Base-by-base conservation (phyloP, 2,113 vertebrate genomes). In the Xyrauchen texanus region DNA sequence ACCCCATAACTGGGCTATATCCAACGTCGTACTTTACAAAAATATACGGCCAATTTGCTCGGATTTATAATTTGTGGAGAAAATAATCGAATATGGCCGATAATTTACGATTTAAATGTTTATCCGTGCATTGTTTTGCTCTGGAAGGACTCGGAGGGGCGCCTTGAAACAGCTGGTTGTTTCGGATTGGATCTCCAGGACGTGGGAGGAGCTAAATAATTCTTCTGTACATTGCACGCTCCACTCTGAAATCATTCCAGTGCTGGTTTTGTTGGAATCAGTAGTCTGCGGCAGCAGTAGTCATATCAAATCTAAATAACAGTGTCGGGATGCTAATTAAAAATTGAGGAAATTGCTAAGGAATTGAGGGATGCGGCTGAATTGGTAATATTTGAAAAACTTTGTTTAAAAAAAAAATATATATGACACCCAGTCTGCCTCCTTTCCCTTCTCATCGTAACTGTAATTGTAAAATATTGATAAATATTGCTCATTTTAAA, bases 141-240 rank as follows among this genome's bases (percentile, higher is more conserved):
- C 87, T 88, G 77, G 84, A 83, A 82, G 87, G 83, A 86, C 86
- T 84, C 85, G 69, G 0, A 69, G 15, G 94, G 95, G 90, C 85
- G 93, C 93, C 95, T 96, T 92, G 93, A 97, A 95, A 97, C 95
- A 2, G 94, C 84, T 79, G 44, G 74, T 5, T 61, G 62, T 0
- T 46, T 57, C 84, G 58, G 90, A 97, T 97, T 97, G 95, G 95
- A 8, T 82, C 66, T 42, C 16, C 58, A 82, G 68, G 75, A 85
- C 87, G 84, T 90, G 90, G 93, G 93, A 86, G 93, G 91, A 87
- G 86, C 34, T 83, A 83, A 88, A 82, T 90, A 91, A 91, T 92
- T 92, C 91, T 88, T 89, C 88, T 88, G 21, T 34, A 34, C 21
- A 34, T 3, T 34, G 84, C 8, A 80, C 82, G 80, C 88, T 78